A percentile compares a stretch with the other conserved stretches of the same genome.
Conservation (phyloP, 2,797 vertebrate genomes). For the Myotis myotis region DNA sequence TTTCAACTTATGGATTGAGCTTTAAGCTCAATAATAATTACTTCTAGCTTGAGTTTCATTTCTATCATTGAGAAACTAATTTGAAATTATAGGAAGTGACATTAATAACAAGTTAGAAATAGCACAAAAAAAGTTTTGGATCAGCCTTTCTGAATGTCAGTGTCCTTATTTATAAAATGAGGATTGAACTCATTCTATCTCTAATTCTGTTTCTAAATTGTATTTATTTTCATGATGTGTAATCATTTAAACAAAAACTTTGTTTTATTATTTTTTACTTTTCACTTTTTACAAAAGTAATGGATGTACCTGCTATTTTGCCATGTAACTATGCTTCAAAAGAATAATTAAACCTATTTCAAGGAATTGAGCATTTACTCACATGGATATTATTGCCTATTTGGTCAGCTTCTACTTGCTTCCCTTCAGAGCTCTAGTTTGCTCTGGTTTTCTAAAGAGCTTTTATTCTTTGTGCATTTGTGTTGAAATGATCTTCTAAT, state of each 20-base stretch:
- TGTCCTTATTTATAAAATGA: slow-evolving; percentile 29
- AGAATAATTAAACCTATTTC: not conserved
- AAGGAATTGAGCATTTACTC: not conserved
- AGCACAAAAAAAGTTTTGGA: not conserved
- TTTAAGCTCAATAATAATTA: slow-evolving; percentile 15
- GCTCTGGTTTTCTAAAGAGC: not conserved
- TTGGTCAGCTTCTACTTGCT: not conserved
- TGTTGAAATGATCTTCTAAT: not conserved
- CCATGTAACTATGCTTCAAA: not conserved
- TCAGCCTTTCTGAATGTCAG: not conserved
- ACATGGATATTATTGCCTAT: not conserved
- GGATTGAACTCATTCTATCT: not conserved
- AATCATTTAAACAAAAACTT: slow-evolving; percentile 34
- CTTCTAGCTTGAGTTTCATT: slow-evolving; percentile 40
- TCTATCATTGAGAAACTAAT: not conserved
- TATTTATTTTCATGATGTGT: not conserved
- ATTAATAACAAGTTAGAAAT: slow-evolving; percentile 43
- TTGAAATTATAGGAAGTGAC: slow-evolving; percentile 14
- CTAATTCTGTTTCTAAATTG: slow-evolving; percentile 31
- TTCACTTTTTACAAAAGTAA: not conserved
- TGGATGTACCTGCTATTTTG: not conserved
- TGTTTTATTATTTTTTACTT: slow-evolving; percentile 29
- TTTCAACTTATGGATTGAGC: slow-evolving; percentile 4
- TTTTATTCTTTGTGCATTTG: not conserved
- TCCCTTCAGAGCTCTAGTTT: not conserved